Evolutionary conservation across 2,113 vertebrate species (phyloP).

Genomic region (Rana temporaria): DNA sequence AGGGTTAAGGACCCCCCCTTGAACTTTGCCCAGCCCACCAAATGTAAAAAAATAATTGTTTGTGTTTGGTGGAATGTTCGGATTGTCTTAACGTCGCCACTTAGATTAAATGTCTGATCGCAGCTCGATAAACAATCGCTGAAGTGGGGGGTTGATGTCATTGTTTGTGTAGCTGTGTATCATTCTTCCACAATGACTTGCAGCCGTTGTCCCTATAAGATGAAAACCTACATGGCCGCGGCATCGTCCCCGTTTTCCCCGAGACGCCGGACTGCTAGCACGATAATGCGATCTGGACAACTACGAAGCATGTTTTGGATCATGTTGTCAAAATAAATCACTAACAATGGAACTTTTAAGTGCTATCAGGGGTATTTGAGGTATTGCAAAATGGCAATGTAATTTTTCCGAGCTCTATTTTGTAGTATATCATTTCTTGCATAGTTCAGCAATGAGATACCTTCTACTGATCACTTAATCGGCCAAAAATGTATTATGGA

Average conservation of each 20-base stretch:
- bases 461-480: too few species aligned
- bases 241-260: neutral
- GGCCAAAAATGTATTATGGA: too few species aligned
- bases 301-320: conserved; percentile 6
- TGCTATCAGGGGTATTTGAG: neutral
- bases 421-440: too few species aligned
- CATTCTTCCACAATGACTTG: conserved; percentile 39
- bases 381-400: conserved; percentile 10
- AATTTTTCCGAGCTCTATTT: neutral
- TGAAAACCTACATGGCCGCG: neutral
- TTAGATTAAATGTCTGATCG: conserved; percentile 50
- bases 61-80: conserved; percentile 7
- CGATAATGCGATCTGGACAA: neutral
- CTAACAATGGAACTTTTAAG: neutral
- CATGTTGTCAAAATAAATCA: conserved; percentile 38
- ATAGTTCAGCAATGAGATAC: too few species aligned
- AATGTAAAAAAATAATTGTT: neutral
- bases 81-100: conserved; percentile 35
- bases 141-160: conserved; percentile 13
- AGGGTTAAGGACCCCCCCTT: neutral
- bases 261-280: neutral
- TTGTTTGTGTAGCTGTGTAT: conserved; percentile 40
- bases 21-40: neutral
- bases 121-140: conserved; percentile 28
- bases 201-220: neutral